phyloP scores from a whole-genome alignment of 2,113 vertebrate genomes.

The Oplegnathus fasciatus region DNA sequence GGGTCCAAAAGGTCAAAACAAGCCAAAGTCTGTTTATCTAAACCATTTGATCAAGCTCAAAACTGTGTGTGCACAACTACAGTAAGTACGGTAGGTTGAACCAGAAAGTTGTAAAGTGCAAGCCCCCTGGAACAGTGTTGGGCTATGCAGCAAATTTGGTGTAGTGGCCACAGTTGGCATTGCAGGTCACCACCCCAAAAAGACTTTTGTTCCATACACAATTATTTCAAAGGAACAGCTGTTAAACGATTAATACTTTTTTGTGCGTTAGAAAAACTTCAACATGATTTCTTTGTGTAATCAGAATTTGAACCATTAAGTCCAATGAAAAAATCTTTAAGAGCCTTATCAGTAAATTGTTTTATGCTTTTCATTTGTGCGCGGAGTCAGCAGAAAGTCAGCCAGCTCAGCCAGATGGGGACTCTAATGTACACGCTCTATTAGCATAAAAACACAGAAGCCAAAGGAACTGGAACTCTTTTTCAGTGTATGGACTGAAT shows the following conservation, averaged over 20 bases:
- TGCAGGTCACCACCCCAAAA: background rate
- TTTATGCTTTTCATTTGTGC: background rate
- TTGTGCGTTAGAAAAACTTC: background rate
- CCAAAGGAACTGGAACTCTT: background rate
- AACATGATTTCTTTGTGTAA: background rate
- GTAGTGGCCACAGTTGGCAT: background rate
- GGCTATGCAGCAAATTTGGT: background rate
- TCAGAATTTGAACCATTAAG: background rate
- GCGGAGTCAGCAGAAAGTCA: conserved; percentile 16
- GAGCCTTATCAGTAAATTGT: conserved; percentile 5
- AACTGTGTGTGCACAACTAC: background rate
- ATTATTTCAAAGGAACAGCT: background rate
- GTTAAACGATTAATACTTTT: background rate
- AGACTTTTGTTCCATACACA: background rate
- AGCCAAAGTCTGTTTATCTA: background rate
- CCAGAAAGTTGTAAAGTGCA: conserved; percentile 31
- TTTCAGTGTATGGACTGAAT: background rate
- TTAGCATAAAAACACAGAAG: conserved; percentile 4
- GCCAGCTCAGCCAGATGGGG: background rate
- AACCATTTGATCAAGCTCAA: background rate
- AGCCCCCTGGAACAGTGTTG: background rate
- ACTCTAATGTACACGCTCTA: background rate
- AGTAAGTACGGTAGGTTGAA: background rate
- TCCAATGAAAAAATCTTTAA: background rate
- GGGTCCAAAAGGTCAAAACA: background rate